Conservation (phyloP, 2,888 invertebrate species). For the Capitulum mitella region DNA sequence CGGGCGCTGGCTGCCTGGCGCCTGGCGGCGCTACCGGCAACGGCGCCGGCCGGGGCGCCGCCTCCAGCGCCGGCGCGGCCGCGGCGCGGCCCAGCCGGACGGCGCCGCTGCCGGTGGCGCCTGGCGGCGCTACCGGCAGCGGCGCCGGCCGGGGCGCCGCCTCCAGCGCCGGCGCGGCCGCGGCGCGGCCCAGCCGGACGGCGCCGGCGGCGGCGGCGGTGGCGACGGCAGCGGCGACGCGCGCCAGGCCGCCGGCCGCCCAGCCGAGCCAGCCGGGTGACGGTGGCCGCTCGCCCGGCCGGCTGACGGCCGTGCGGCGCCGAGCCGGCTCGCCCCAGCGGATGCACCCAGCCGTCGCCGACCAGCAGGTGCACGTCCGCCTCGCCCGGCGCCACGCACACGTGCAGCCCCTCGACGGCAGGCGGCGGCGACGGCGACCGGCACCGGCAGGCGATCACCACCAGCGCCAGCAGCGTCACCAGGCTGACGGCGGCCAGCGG, state of each 20-base stretch:
- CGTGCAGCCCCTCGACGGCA: neutral
- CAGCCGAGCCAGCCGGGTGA: neutral
- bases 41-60: no score
- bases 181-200: neutral
- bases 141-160: neutral
- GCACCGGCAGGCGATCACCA: neutral
- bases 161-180: neutral
- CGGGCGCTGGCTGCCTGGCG: no score
- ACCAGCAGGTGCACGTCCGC: conserved; percentile 6
- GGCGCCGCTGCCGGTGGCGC: neutral
- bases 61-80: no score
- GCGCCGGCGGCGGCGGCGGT: neutral
- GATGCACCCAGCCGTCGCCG: neutral
- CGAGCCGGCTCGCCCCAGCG: neutral
- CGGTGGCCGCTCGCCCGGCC: neutral
- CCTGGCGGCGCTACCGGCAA: no score
- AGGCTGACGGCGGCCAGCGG: neutral
- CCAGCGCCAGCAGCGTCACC: neutral
- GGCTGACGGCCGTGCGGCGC: neutral
- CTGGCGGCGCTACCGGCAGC: neutral
- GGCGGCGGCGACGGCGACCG: neutral
- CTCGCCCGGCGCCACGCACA: neutral
- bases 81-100: neutral
- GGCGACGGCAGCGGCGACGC: neutral
- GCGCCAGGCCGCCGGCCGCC: neutral